These are phyloP conservation scores for Alviniconcha marisindica DNA, from an alignment of 1,140 invertebrate genomes.

Conservation along the genomic window DNA sequence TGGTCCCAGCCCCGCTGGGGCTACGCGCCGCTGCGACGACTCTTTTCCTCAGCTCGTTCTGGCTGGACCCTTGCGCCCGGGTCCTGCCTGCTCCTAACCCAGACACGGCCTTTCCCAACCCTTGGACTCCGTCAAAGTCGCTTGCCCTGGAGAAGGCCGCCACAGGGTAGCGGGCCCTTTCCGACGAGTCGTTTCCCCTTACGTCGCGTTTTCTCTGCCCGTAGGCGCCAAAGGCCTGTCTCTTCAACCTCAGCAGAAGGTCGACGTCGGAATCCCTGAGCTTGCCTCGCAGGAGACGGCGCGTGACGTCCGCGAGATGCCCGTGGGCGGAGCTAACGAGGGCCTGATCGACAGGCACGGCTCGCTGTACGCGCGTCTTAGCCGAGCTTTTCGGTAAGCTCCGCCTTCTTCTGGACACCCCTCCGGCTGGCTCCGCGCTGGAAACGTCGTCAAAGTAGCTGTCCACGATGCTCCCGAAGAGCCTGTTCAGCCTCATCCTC, in stretches of 20 bases:
- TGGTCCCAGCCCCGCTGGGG: not conserved
- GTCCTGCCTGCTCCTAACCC: not conserved
- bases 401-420: slow-evolving; percentile 1
- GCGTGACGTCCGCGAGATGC: not conserved
- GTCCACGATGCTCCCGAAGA: slow-evolving; percentile 13
- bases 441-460: not conserved
- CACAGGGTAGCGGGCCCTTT: not conserved
- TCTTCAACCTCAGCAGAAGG: not conserved
- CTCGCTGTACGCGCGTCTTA: not conserved
- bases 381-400: not conserved
- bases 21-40: not conserved
- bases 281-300: not conserved
- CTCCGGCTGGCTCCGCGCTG: not conserved
- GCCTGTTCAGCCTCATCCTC: not conserved
- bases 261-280: not conserved
- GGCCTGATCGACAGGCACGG: not conserved
- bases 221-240: not conserved
- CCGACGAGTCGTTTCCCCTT: not conserved
- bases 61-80: not conserved
- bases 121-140: not conserved
- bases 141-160: not conserved
- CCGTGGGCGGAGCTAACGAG: not conserved
- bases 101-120: not conserved
- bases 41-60: not conserved
- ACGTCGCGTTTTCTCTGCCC: not conserved